phyloP scores from a whole-genome alignment of 2,797 vertebrate genomes.

The Eospalax fontanierii region DNA sequence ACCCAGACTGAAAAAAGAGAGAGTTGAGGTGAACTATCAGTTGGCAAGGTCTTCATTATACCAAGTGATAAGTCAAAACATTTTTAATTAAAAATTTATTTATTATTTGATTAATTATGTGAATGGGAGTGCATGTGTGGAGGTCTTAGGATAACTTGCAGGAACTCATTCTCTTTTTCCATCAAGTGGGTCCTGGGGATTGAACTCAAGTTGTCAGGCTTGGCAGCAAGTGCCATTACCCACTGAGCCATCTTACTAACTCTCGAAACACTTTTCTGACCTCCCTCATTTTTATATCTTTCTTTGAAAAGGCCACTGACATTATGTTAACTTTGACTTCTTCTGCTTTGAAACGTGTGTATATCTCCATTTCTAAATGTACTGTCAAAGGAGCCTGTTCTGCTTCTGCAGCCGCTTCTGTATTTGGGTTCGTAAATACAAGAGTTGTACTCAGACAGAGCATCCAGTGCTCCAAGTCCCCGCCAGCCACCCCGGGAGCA shows the following conservation, averaged over 20 bases:
- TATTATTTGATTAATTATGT: too few species aligned
- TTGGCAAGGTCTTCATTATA: not conserved
- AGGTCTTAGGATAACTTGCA: too few species aligned
- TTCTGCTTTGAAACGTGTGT: conserved; percentile 8
- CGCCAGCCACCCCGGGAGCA: not conserved
- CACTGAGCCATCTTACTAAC: too few species aligned
- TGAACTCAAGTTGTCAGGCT: too few species aligned
- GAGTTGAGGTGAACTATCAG: not conserved
- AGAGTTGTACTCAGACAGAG: not conserved
- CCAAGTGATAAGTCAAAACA: not conserved
- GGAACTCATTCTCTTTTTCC: too few species aligned
- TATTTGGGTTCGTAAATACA: not conserved
- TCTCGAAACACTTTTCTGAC: not conserved
- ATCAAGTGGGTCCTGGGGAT: too few species aligned
- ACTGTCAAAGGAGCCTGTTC: not conserved
- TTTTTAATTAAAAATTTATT: not conserved
- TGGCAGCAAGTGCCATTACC: too few species aligned
- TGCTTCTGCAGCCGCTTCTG: not conserved
- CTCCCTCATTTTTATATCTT: not conserved
- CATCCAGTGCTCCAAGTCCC: not conserved
- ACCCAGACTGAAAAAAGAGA: not conserved
- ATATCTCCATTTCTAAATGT: conserved; percentile 47
- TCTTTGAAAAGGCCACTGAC: conserved; percentile 8
- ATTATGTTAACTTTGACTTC: not conserved
- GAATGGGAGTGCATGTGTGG: too few species aligned